Percentiles rank a stretch among this genome's conserved stretches.
Evolutionary conservation across 2,113 vertebrate genomes (phyloP).

Genomic region (Macaca mulatta): DNA sequence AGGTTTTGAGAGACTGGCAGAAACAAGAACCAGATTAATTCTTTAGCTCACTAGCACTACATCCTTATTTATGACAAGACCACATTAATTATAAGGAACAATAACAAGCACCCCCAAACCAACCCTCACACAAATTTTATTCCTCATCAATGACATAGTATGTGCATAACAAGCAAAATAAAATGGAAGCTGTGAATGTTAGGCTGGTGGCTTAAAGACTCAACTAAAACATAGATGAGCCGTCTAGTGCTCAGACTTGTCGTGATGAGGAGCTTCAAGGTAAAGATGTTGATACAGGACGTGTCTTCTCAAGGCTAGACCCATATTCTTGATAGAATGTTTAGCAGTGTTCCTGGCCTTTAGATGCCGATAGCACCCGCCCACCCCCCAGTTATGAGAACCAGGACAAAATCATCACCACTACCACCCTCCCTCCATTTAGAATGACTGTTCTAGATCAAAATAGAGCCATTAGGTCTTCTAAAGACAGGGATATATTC

Average conservation of each 20-base stretch:
- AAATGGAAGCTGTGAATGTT: neutral
- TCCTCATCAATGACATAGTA: neutral
- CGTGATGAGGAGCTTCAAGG: neutral
- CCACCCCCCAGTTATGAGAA: neutral
- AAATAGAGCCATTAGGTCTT: neutral
- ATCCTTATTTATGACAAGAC: neutral
- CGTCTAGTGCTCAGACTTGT: neutral
- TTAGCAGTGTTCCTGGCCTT: neutral
- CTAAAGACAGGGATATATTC: neutral
- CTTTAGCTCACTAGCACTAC: neutral
- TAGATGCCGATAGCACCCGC: neutral
- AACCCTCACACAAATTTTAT: neutral
- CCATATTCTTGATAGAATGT: neutral
- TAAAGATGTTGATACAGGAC: neutral
- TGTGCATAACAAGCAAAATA: neutral
- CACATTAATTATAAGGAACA: neutral
- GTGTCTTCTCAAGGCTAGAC: neutral
- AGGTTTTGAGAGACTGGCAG: slow-evolving; percentile 15
- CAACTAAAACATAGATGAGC: neutral
- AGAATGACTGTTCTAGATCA: neutral
- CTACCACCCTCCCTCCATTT: neutral
- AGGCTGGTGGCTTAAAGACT: neutral
- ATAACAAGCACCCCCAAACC: neutral
- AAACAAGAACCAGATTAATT: neutral
- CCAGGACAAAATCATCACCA: neutral